Evolutionary conservation across 2,888 invertebrate genomes (phyloP), one percentile per base, ranked within the genome.

Genomic region (Trichacis sp.): DNA sequence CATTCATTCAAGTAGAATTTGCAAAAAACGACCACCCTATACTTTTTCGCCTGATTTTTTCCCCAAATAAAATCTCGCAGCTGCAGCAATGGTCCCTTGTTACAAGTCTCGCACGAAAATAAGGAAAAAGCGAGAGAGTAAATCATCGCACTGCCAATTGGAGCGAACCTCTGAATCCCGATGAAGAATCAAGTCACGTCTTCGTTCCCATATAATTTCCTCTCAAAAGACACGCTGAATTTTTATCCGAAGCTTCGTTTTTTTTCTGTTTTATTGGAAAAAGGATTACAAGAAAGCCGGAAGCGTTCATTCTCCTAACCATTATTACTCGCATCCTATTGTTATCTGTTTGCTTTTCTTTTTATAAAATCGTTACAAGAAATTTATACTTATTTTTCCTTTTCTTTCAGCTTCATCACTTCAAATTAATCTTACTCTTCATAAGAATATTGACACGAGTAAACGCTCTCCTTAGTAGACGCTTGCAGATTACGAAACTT

Each of bases 61-160:
- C 15, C 2, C 19, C 4, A 24, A 8, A 8, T 3, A 20, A 12
- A 45, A 20, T 20, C 20, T 45, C 19, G 45, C 45, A 45, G 12
- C 18, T n/a, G 45, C 19, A 19, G 46, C 46, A n/a, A 1, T 29
- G 4, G 15, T 43, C 8, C 42, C 12, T 42, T 19, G 43, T 18
- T 43, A 43, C 18, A 19, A 14, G 43, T 17, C 38, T 29, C 43
- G 8, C 58, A 49, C 57, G 64, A 51, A 58, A 50, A 47, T 48
- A 55, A 46, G 48, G n/a, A 30, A 52, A 59, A 55, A 64, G 58
- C 52, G 52, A 59, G 64, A 56, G 56, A 50, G 64, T 59, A 60
- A 64, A 64, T 64, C 64, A 60, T 64, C 60, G 53, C 60, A 36
- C 56, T 60, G 56, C 56, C 60, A 64, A 56, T 65, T 65, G 56